Evolutionary conservation across 1,140 invertebrate genomes (phyloP), one percentile per base, ranked within the genome.

Genomic region (Anagrus nilaparvatae): DNA sequence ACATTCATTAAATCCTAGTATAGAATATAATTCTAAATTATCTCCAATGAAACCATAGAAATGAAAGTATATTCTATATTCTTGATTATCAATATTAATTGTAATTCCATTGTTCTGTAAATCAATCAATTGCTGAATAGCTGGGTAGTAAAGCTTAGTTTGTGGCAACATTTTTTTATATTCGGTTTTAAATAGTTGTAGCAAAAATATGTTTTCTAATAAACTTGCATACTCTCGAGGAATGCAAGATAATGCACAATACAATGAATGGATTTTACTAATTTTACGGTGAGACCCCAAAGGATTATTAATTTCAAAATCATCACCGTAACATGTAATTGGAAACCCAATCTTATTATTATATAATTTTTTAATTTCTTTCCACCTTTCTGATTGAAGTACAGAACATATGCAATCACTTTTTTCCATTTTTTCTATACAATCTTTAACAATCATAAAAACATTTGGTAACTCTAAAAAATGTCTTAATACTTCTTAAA

Each of bases 281-380:
- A 52, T 20, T 27, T 17, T 44, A 21, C 49, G 38, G 44, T 60
- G 50, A 18, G 55, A 51, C 12, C 58, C 53, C 13, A 61, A 34
- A 10, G 53, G 47, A 43, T 63, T 61, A 30, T 58, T 56, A 14
- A 55, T 48, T 47, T 61, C 57, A 30, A 56, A 50, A 38, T 61
- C 59, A 40, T 61, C 59, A 24, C 48, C 55, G 46, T 55, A 59
- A 12, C 56, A 17, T 12, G 48, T 43, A 17, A 63, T 29, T 18
- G 57, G 59, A 1, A 63, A 43, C 14, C 59, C 53, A 23, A 45
- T 49, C 52, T 55, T 47, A 4, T 39, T 35, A 34, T 33, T 10
- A 42, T 49, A 55, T 31, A 47, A 36, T 9, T 3, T 1, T 52
- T 51, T 33, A n/a, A 54, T 44, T 2, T 49, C 43, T 49, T 41